Base-by-base conservation (phyloP, 2,113 vertebrate species). In the Neodontobutis hainanensis region DNA sequence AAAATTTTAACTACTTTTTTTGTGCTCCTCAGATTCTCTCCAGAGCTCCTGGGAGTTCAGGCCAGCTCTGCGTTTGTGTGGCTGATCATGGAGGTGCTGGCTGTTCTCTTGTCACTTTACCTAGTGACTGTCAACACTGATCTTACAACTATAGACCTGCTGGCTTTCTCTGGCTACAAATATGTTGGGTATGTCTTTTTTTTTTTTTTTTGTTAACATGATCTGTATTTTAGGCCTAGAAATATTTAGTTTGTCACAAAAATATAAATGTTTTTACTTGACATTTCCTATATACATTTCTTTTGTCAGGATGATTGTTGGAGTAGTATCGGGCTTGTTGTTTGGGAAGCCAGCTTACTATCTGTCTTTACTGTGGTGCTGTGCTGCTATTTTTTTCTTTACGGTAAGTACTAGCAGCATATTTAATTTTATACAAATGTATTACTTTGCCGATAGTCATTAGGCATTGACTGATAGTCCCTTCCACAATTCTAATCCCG, bases 131-230 rank as follows among this genome's bases (percentile, higher is more conserved):
- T 95, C 11, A 95, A 93, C 90, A 95, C 95, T 0, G 94, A 96
- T 87, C 94, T 98, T 70, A 95, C 94, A 40, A 95, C 96, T 47
- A 92, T 97, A 0, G 96, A 98, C 79, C 90, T 97, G 48, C 79
- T 98, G 11, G 95, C 95, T 50, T 96, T 96, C 70, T 86, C 95
- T 11, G 95, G 96, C 36, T 98, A 97, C 86, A 98, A 98, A 91
- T 98, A 97, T 4, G 95, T 98, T 0, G 96, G 96, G 96, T 97
- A 78, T 85, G 93, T 65, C 16, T 11, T 0, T 6, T 42, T 38
- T 51, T 57, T 27, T 32, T 34, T 55, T 12, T 43, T 16, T 16
- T 0, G 8, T 61, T 44, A 4, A 40, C 7, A 5, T 8, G 8
- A 15, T n/a, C n/a, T n/a, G n/a, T n/a, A n/a, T n/a, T n/a, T n/a